Conservation (phyloP, 2,888 invertebrate genomes). For the Chesias legatella region DNA sequence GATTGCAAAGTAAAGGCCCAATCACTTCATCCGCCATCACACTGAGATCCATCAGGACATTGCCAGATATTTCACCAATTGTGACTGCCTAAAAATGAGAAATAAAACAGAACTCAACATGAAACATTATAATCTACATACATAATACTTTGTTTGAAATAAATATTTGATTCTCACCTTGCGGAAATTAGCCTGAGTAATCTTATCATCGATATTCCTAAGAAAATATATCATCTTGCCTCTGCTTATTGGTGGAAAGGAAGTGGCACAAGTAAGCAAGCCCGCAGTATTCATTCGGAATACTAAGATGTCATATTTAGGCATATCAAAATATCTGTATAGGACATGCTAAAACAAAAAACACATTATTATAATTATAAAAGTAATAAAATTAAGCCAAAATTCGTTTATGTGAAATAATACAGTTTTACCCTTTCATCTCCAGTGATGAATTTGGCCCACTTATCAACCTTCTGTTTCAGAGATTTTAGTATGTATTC, state of each 20-base stretch:
- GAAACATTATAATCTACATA: too few species aligned
- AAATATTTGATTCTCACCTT: conserved; percentile 37
- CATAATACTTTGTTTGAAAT: too few species aligned
- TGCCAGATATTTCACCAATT: conserved; percentile 86
- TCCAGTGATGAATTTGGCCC: conserved; percentile 90
- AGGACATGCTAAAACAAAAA: conserved; percentile 62
- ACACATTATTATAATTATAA: too few species aligned
- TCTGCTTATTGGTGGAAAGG: conserved; percentile 82
- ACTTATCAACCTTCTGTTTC: conserved; percentile 92
- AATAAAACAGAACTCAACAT: too few species aligned
- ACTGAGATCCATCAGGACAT: conserved; percentile 85
- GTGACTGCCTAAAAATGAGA: conserved; percentile 67
- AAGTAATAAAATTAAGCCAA: too few species aligned
- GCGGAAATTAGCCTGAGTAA: conserved; percentile 82
- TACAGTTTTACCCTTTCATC: conserved; percentile 87
- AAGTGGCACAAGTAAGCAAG: conserved; percentile 81
- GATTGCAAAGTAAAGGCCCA: conserved; percentile 85
- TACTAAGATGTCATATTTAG: conserved; percentile 72
- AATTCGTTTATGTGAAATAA: too few species aligned
- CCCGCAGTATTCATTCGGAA: conserved; percentile 83
- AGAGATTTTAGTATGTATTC: conserved; percentile 86
- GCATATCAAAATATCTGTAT: conserved; percentile 57
- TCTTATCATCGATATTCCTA: conserved; percentile 80
- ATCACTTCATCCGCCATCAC: conserved; percentile 86
- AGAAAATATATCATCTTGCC: conserved; percentile 89